phyloP scores from a whole-genome alignment of 35 echinoderm and acorn worm species.

The Holothuria glaberrima region DNA sequence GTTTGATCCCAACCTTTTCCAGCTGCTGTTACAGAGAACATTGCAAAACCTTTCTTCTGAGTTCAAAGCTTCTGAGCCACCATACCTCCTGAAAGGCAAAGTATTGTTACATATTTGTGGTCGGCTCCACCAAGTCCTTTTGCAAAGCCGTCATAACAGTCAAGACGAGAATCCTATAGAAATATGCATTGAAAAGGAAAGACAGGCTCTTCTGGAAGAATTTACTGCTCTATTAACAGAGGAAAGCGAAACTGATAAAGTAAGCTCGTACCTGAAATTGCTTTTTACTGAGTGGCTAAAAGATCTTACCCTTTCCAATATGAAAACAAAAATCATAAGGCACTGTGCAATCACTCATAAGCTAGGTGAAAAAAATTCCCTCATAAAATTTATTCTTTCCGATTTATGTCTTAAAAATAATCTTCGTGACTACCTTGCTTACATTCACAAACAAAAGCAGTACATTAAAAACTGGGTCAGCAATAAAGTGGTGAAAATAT shows the following conservation, averaged over 20 bases:
- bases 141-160: background rate
- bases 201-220: background rate
- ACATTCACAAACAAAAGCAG: no score
- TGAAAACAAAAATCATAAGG: no score
- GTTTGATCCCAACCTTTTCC: slow-evolving; percentile 6
- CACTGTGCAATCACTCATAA: no score
- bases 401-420: no score
- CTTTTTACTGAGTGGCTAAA: background rate
- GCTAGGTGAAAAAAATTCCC: no score
- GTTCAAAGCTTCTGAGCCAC: background rate
- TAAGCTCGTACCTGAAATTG: background rate
- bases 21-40: background rate
- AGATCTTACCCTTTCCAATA: no score
- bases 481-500: no score
- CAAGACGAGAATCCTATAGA: background rate
- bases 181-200: background rate
- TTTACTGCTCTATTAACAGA: background rate
- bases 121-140: background rate
- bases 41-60: background rate
- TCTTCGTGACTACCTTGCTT: no score
- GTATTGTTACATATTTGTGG: background rate
- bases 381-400: no score
- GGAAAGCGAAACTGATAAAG: background rate
- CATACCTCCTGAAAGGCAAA: background rate
- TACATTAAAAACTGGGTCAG: no score